Evolutionary conservation across 2,888 invertebrate species (phyloP).

Genomic region (Brenthis hecate): DNA sequence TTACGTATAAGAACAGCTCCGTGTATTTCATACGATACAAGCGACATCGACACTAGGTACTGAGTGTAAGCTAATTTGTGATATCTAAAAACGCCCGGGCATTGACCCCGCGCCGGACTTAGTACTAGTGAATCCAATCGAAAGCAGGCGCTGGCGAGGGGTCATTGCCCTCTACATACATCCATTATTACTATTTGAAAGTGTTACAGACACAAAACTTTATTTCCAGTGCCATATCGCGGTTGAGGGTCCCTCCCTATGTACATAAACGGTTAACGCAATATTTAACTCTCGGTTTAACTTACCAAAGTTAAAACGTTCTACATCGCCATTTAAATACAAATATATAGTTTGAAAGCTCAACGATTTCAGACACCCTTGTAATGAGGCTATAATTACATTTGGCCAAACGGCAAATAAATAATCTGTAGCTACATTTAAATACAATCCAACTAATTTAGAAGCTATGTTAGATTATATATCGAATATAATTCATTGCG

Average conservation of each 20-base stretch:
- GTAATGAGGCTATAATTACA: constrained; percentile 60
- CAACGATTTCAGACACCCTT: constrained; percentile 76
- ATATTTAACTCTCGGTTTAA: constrained; percentile 10
- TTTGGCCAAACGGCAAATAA: constrained; percentile 43
- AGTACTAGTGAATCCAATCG: too few relatives aligned
- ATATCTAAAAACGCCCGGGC: constrained; percentile 56
- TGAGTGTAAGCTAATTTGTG: constrained; percentile 74
- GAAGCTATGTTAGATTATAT: constrained; percentile 54
- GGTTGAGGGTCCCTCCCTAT: constrained; percentile 40
- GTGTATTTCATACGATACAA: constrained; percentile 65
- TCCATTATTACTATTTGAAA: constrained; percentile 57
- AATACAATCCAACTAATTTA: constrained; percentile 62
- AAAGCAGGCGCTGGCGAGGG: constrained; percentile 37
- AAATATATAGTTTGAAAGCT: constrained; percentile 72
- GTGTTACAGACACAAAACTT: constrained; percentile 67
- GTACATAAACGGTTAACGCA: not conserved
- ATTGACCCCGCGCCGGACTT: not conserved
- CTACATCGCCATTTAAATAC: constrained; percentile 47
- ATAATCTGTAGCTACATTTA: constrained; percentile 43
- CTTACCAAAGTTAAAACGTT: constrained; percentile 4
- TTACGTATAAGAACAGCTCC: constrained; percentile 78
- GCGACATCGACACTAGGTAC: constrained; percentile 74
- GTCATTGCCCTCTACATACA: constrained; percentile 45
- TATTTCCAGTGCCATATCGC: constrained; percentile 43
- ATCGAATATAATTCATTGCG: constrained; percentile 52